Evolutionary conservation across 2,888 invertebrate genomes (phyloP), one percentile per base, ranked within the genome.

Genomic region (Agonopterix arenella): DNA sequence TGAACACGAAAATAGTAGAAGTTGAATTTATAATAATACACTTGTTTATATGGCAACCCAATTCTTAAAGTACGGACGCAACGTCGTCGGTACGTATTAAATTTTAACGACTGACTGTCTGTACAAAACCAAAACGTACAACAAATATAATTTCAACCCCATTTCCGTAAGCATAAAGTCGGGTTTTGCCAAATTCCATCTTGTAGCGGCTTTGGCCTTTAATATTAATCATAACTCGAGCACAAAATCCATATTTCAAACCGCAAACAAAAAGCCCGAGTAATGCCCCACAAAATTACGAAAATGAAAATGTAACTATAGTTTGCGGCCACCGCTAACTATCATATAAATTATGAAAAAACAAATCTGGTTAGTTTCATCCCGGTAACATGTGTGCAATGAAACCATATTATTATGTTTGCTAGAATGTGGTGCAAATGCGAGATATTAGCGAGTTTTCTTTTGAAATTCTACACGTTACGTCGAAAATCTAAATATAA

Each of bases 261-360:
- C 49, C 52, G 45, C 51, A 51, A 64, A 61, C 62, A 62, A 60
- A 60, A 63, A 58, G 50, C 51, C 49, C 56, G 36, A 57, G 52
- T 50, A 54, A 57, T 48, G 49, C 46, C 52, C 52, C 55, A 53
- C 57, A 51, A 58, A 54, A 64, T 59, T 52, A 48, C 56, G 28
- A 28, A 28, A 28, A 28, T 28, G 28, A 50, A 50, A 55, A 53
- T 50, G 57, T 54, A 52, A 54, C 53, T 58, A 56, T 55, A 52
- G 50, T 43, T 43, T 18, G 28, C 28, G 16, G 48, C 36, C 44
- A 37, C 44, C 36, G 53, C 48, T 67, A 73, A 70, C 75, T 72
- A 72, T 71, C 75, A 67, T 73, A 80, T 82, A 80, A 81, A 81
- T 78, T 80, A 80, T 75, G 68, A 76, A 76, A 28, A 80, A 74